Evolutionary conservation across 2,797 vertebrate species (phyloP), one percentile per base, ranked within the genome.

Genomic region (Megalops cyprinoides): DNA sequence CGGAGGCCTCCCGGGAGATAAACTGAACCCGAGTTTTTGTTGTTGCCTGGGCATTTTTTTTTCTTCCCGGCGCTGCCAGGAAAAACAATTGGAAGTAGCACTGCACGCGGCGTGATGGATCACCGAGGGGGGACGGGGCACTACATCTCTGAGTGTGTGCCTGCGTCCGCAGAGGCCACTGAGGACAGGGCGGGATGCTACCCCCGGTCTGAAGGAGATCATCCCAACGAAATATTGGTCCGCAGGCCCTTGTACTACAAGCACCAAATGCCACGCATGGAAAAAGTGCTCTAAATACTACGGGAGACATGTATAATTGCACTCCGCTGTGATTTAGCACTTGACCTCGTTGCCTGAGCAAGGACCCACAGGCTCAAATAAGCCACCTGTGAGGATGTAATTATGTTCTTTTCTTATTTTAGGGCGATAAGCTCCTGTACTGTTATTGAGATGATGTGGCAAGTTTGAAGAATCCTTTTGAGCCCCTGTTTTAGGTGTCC

Each of bases 81-180:
- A 90, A 88, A 92, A 94, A 91, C 89, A 88, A 91, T 88, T 90
- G 89, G 81, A 92, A 92, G 87, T 86, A 89, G 88, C 87, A 88
- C 77, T 85, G 83, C 81, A 82, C 80, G 78, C 79, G 84, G 83
- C 77, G 79, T 93, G 92, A 94, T 94, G 87, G 88, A 95, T 93
- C 81, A 87, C 88, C 79, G 80, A 79, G 62, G 86, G 84, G 86
- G 88, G 81, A 81, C 80, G 75, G 85, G 37, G 81, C 86, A 88
- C 82, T 90, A 82, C 86, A 89, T 91, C 83, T 89, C 86, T 87
- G 82, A 85, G 44, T 77, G 77, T 85, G 79, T 79, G 25, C 51
- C 82, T 76, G 60, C 84, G 56, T 85, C 85, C 37, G 23, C 87
- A 37, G 80, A 76, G 83, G 84, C 83, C 71, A 84, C 78, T 83